Base-by-base conservation (phyloP, 2,113 vertebrate species). In the Megaleporinus macrocephalus region DNA sequence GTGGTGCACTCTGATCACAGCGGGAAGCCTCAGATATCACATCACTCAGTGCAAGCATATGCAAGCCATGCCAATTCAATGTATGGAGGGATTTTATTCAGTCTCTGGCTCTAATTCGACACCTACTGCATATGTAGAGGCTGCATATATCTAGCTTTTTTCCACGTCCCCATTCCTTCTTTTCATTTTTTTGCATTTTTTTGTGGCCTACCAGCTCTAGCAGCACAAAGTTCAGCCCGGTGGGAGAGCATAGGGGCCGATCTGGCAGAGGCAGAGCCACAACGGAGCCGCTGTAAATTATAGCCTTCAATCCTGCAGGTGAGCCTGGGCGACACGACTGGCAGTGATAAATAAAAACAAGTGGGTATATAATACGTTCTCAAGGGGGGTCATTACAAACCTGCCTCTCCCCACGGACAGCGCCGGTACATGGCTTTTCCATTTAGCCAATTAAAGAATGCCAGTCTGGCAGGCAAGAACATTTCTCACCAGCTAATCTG, bases 401-500 rank as follows among this genome's bases (percentile, higher is more conserved):
- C 62, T 80, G 33, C 53, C 70, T 68, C 53, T 63, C 18, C 78
- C 66, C 76, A n/a, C 33, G 75, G 44, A 66, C 59, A 27, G 55
- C 68, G 49, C 44, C 24, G 41, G 62, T 74, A 83, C 84, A 86
- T 55, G 36, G 57, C 59, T 76, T 84, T 87, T 86, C 70, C 85
- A 87, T 88, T 90, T 83, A 78, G 73, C 82, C 85, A 89, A 87
- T 86, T 76, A 80, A 86, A 86, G 51, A 30, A 73, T 69, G 49
- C 29, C 33, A 66, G 73, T 61, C 59, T 57, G 71, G 73, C 73
- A 73, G 11, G 53, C 22, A 29, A 62, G 27, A 49, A 13, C 29
- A 29, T 59, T 74, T 59, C 66, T 72, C 44, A 73, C 11, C 59
- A 18, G 65, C 49, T 83, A 87, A 86, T 81, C 79, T 88, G 79